Evolutionary conservation across 2,797 vertebrate genomes (phyloP).

Genomic region (Notolepis coatsorum): DNA sequence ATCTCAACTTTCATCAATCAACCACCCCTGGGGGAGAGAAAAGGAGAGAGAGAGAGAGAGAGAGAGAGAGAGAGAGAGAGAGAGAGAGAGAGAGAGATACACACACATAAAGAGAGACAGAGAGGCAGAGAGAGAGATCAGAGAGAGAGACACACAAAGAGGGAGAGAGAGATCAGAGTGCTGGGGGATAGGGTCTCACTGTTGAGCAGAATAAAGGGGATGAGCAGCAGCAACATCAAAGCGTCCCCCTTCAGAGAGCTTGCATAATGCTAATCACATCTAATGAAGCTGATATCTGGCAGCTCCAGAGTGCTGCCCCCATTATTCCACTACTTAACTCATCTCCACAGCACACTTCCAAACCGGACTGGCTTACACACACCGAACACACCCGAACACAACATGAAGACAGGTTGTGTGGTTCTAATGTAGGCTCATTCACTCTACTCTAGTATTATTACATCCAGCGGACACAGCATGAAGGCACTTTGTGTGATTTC

Average conservation of each 20-base stretch:
- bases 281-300: slow-evolving; percentile 76
- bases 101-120: slow-evolving; percentile 28
- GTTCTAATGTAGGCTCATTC: too few relatives aligned
- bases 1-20: slow-evolving; percentile 72
- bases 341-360: slow-evolving; percentile 25
- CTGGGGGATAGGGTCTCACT: slow-evolving; percentile 48
- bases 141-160: slow-evolving; percentile 17
- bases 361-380: slow-evolving; percentile 27
- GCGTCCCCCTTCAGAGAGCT: slow-evolving; percentile 56
- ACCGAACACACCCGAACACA: background rate
- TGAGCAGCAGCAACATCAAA: slow-evolving; percentile 72
- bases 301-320: slow-evolving; percentile 48
- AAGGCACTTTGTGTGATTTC: background rate
- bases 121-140: slow-evolving; percentile 42
- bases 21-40: slow-evolving; percentile 38
- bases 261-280: slow-evolving; percentile 72
- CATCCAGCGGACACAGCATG: background rate
- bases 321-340: slow-evolving; percentile 59
- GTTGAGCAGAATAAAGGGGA: slow-evolving; percentile 42
- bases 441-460: too few relatives aligned
- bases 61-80: slow-evolving; percentile 24
- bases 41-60: slow-evolving; percentile 1
- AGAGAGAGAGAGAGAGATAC: slow-evolving; percentile 17
- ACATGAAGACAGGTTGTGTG: too few relatives aligned
- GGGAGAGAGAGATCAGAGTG: slow-evolving; percentile 18